Evolutionary conservation across 2,888 invertebrate genomes (phyloP).

Genomic region (Oligia fasciuncula): DNA sequence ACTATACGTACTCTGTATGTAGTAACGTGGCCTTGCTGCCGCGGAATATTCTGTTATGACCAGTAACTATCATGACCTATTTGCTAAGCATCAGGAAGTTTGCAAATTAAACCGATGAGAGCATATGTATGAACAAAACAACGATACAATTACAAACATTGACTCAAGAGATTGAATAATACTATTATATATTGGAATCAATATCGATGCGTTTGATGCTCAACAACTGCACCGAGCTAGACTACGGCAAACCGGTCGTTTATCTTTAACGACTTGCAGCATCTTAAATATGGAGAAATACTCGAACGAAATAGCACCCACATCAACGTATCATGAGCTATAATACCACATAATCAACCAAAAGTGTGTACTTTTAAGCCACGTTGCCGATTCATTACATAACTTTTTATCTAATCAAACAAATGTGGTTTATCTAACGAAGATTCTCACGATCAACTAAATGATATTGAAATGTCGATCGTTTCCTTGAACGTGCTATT

Average conservation of each 20-base stretch:
- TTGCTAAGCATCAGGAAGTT: slow-evolving; percentile 40
- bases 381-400: slow-evolving; percentile 46
- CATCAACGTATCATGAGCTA: slow-evolving; percentile 42
- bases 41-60: slow-evolving; percentile 67
- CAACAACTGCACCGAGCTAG: slow-evolving; percentile 60
- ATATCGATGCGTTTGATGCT: slow-evolving; percentile 66
- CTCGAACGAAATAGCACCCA: slow-evolving; percentile 49
- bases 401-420: slow-evolving; percentile 72
- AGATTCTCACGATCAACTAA: slow-evolving; percentile 75
- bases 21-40: slow-evolving; percentile 69
- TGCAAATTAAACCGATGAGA: slow-evolving; percentile 47
- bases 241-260: slow-evolving; percentile 71
- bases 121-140: slow-evolving; percentile 34
- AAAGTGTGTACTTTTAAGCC: slow-evolving; percentile 21
- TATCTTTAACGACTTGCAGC: slow-evolving; percentile 77
- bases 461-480: slow-evolving; percentile 63
- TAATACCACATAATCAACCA: slow-evolving; percentile 46
- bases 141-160: slow-evolving; percentile 36
- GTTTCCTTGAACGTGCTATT: slow-evolving; percentile 63
- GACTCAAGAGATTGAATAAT: slow-evolving; percentile 49
- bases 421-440: slow-evolving; percentile 68
- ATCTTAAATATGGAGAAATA: slow-evolving; percentile 65
- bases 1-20: slow-evolving; percentile 52
- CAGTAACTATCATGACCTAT: slow-evolving; percentile 50
- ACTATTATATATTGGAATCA: slow-evolving; percentile 68